Evolutionary conservation across 2,797 vertebrate species (phyloP).

Genomic region (Helicolenus hilgendorfi): DNA sequence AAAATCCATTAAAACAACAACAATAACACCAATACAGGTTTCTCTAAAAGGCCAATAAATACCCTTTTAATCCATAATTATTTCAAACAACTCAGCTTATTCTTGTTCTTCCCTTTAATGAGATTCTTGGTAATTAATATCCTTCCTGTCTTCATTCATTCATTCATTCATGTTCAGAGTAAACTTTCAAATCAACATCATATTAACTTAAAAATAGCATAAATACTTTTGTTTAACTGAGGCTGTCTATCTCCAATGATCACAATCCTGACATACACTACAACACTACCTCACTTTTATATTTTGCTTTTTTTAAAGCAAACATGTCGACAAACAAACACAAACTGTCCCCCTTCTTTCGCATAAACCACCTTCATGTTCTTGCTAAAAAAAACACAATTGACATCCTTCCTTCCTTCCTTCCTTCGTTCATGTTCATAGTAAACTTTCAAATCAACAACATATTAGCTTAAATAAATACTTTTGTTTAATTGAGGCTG

Average conservation of each 20-base stretch:
- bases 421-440: constrained; percentile 29
- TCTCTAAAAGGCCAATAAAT: not conserved
- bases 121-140: not conserved
- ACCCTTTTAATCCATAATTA: constrained; percentile 15
- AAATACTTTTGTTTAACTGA: not conserved
- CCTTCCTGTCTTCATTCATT: too few species aligned
- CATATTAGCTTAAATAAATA: not conserved
- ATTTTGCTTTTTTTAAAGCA: constrained; percentile 24
- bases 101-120: not conserved
- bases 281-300: constrained; percentile 38
- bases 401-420: not conserved
- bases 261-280: not conserved
- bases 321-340: constrained; percentile 15
- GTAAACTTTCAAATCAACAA: constrained; percentile 21
- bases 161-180: constrained; percentile 15
- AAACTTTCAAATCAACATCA: constrained; percentile 29
- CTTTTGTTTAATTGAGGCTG: not conserved
- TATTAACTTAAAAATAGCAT: not conserved
- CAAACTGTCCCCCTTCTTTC: not conserved
- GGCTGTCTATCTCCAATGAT: not conserved
- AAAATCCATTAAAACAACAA: constrained; percentile 45
- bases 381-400: constrained; percentile 64
- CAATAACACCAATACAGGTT: not conserved
- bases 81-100: constrained; percentile 31
- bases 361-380: constrained; percentile 36